Conservation (phyloP, 2,113 vertebrate genomes). For the Passer montanus region DNA sequence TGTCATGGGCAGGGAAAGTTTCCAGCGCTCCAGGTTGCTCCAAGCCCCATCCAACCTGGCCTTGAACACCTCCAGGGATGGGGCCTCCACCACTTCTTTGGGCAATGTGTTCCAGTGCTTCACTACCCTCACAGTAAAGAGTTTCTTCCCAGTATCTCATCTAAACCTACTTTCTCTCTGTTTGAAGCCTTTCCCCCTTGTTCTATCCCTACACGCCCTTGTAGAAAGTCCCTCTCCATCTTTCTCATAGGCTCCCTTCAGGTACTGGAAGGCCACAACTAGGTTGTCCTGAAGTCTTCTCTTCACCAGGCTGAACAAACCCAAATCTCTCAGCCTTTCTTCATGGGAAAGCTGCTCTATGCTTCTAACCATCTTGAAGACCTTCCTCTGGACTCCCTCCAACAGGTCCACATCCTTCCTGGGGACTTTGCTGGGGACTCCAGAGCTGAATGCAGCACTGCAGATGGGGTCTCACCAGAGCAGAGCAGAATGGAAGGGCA, state of each 20-base stretch:
- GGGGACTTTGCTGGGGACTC: neutral
- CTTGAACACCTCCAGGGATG: neutral
- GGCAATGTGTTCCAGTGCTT: neutral
- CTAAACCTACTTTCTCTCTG: neutral
- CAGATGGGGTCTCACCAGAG: neutral
- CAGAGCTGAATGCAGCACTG: neutral
- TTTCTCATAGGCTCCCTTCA: neutral
- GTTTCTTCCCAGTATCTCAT: neutral
- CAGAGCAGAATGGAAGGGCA: neutral
- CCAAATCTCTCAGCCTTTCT: neutral
- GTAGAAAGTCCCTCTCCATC: neutral
- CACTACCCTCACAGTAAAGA: neutral
- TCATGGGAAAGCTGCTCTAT: neutral
- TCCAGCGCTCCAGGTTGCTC: neutral
- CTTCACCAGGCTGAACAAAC: neutral
- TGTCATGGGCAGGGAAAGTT: neutral
- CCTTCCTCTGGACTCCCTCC: neutral
- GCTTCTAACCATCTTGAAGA: neutral
- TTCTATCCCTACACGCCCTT: neutral
- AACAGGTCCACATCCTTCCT: neutral
- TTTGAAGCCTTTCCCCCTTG: neutral
- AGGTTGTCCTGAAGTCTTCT: accelerated
- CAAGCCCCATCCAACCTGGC: neutral
- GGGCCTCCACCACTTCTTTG: too few species aligned
- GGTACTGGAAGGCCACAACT: neutral